Base-by-base conservation (phyloP, 2,888 invertebrate species). In the Ectemnius continuus region DNA sequence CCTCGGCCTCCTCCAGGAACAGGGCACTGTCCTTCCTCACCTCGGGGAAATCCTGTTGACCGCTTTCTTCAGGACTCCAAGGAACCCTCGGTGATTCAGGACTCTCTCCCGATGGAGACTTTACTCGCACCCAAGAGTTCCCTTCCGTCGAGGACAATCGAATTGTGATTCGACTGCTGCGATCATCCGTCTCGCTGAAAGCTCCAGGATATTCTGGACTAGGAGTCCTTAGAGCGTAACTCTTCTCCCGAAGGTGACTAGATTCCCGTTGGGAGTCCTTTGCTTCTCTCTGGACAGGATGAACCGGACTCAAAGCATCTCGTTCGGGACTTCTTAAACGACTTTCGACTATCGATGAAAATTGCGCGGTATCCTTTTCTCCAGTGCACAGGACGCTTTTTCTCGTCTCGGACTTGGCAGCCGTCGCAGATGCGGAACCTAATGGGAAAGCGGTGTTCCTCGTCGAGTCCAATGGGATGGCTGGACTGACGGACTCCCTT, bases 1-100 rank as follows among this genome's bases (percentile, higher is more conserved):
- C 80, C 14, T 81, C 82, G 2, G 75, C 63, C 5, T 87, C 87
- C 48, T 87, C 88, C 26, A 84, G 71, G 48, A 85, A 88, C n/a
- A 88, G 63, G 0, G 88, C 88, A 62, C 88, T 88, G 79, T 88
- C 88, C 61, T 87, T 87, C 4, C 87, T 79, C 20, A 83, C 80
- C 26, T 85, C 83, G 6, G 81, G 62, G 57, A 84, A 78, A 48
- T 84, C 87, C 28, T 71, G 71, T 57, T 81, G 75, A 71, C 83
- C 3, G 73, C 72, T 82, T 13, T 75, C 81, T 61, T 80, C 80
- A 3, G 74, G 74, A 11, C 78, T 78, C 13, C 81, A 77, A 11
- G 76, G 26, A n/a, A 72, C 58, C 16, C 52, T 71, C 2, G 52
- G 13, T 0, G 68, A 67, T 8, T 76, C 78, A 2, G 71, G 68